Conservation (phyloP, 2,888 invertebrate genomes). For the Chymomyza caudatula region DNA sequence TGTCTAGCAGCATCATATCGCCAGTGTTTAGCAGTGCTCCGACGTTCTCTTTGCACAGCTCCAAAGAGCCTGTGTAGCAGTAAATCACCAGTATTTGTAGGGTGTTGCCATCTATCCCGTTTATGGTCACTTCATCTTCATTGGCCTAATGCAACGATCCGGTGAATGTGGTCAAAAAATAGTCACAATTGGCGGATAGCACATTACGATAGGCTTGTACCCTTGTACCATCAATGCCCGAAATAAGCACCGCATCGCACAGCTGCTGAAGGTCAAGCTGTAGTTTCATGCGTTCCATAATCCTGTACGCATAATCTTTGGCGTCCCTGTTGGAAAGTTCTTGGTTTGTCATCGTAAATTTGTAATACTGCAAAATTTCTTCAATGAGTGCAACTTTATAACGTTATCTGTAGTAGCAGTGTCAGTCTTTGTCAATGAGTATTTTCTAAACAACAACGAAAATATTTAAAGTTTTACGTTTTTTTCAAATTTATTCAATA, state of each 20-base stretch:
- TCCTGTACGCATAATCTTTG: too few relatives aligned
- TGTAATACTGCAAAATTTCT: too few relatives aligned
- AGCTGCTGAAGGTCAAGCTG: too few relatives aligned
- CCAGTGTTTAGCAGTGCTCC: slow-evolving; percentile 92
- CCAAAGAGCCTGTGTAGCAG: slow-evolving; percentile 89
- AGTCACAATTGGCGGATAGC: slow-evolving; percentile 93
- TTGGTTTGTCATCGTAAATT: too few relatives aligned
- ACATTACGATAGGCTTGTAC: slow-evolving; percentile 94
- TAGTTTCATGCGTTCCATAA: too few relatives aligned
- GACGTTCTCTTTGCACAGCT: slow-evolving; percentile 93
- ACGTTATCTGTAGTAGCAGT: too few relatives aligned
- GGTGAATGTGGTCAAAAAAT: slow-evolving; percentile 97
- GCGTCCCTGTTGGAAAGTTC: too few relatives aligned
- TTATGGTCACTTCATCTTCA: slow-evolving; percentile 89
- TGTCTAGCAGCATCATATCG: slow-evolving; percentile 89
- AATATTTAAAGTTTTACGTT: too few relatives aligned
- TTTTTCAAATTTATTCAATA: too few relatives aligned
- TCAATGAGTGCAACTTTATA: too few relatives aligned
- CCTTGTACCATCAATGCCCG: slow-evolving; percentile 85
- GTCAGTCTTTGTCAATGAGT: too few relatives aligned
- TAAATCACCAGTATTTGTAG: slow-evolving; percentile 91
- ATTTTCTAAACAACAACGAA: too few relatives aligned
- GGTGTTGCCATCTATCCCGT: slow-evolving; percentile 91
- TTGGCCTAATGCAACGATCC: slow-evolving; percentile 90
- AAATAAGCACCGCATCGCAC: slow-evolving; percentile 90